Conservation (phyloP, 2,797 vertebrate genomes). For the Oreochromis grahami region DNA sequence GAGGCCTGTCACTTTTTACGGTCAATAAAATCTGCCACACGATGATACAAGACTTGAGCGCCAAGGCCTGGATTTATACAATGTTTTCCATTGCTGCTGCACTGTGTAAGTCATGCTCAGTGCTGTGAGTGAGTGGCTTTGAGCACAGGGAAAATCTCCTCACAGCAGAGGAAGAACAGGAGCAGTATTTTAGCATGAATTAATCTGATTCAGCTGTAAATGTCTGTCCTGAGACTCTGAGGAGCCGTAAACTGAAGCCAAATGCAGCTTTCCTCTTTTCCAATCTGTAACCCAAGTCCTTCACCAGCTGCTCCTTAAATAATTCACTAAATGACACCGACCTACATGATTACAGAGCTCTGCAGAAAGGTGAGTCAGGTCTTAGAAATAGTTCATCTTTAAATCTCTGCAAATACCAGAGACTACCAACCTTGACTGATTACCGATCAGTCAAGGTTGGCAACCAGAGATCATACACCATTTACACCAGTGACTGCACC, state of each 20-base stretch:
- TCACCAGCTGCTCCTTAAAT: background rate
- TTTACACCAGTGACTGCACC: no score
- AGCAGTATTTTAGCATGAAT: background rate
- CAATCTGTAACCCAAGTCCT: background rate
- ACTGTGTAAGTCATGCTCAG: background rate
- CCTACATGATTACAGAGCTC: background rate
- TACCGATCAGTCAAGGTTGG: no score
- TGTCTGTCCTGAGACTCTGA: background rate
- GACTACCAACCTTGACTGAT: no score
- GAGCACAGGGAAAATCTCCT: background rate
- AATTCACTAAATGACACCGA: background rate
- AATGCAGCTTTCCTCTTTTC: background rate
- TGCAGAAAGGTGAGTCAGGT: accelerated
- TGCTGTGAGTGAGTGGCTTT: background rate
- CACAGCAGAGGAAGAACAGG: background rate
- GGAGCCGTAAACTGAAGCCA: background rate
- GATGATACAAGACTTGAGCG: background rate
- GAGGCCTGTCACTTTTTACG: background rate
- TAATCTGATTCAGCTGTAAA: background rate
- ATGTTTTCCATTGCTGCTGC: background rate
- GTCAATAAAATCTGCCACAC: background rate
- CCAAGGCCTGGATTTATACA: no score
- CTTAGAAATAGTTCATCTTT: background rate
- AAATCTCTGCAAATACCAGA: background rate
- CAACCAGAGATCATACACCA: no score